Conservation (phyloP, 2,797 vertebrate species). For the Pempheris klunzingeri region DNA sequence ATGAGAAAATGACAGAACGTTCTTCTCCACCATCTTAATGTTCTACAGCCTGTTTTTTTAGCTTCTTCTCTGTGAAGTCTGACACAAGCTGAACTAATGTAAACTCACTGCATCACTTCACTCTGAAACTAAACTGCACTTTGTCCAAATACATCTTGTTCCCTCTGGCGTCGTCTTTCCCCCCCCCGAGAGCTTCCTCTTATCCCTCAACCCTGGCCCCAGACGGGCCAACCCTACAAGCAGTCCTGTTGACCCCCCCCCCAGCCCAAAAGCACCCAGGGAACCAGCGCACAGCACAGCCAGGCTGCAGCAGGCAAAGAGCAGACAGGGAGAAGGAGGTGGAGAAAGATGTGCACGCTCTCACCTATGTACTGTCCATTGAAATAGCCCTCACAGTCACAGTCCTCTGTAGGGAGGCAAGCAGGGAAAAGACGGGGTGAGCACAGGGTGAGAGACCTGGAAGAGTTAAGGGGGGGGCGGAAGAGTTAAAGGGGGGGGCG, state of each 20-base stretch:
- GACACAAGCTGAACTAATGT: too few relatives aligned
- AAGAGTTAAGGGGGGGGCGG: conserved; percentile 57
- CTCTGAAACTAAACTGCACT: too few relatives aligned
- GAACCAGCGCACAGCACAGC: conserved; percentile 70
- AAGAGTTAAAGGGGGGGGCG: conserved; percentile 33
- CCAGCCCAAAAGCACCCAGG: conserved; percentile 52
- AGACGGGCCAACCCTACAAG: conserved; percentile 43
- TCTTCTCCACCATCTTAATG: too few relatives aligned
- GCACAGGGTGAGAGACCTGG: conserved; percentile 78
- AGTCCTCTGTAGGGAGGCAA: conserved; percentile 92
- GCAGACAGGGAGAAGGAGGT: conserved; percentile 70
- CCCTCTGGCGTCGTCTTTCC: conserved; percentile 1
- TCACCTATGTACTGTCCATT: conserved; percentile 98
- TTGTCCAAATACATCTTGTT: not conserved
- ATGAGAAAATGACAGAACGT: too few relatives aligned
- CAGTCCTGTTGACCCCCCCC: conserved; percentile 44
- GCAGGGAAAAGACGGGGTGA: conserved; percentile 82
- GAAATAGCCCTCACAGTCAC: conserved; percentile 97
- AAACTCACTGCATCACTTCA: too few relatives aligned
- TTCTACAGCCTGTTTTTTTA: too few relatives aligned
- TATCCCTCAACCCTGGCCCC: conserved; percentile 47
- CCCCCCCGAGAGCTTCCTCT: conserved; percentile 44
- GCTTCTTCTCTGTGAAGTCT: too few relatives aligned
- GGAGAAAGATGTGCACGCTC: conserved; percentile 83
- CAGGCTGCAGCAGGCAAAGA: conserved; percentile 78